Evolutionary conservation across 2,797 vertebrate species (phyloP).

Genomic region (Ptychobarbus kaznakovi): DNA sequence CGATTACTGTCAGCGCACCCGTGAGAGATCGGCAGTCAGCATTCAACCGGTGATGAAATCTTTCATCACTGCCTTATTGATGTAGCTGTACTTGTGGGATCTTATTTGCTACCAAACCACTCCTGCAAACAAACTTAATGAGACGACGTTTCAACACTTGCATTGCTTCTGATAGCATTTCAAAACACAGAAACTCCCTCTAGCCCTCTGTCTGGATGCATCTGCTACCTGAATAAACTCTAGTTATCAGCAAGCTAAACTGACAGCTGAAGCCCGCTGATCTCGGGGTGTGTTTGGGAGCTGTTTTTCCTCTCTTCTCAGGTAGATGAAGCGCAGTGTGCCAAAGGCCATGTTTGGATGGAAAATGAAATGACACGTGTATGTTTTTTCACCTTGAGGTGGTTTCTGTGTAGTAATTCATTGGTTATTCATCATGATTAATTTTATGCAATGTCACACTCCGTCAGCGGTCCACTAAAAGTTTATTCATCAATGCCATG

Average conservation of each 20-base stretch:
- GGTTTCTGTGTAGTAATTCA: conserved; percentile 7
- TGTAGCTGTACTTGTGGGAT: conserved; percentile 51
- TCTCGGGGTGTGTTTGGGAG: not conserved
- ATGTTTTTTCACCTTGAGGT: conserved; percentile 17
- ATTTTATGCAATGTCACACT: not conserved
- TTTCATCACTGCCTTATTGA: conserved; percentile 56
- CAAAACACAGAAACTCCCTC: conserved; percentile 43
- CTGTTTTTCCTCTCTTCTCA: conserved; percentile 20
- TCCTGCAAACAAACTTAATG: conserved; percentile 57
- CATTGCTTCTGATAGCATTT: conserved; percentile 53
- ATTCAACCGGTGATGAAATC: conserved; percentile 51
- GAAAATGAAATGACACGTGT: conserved; percentile 42
- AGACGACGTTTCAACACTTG: conserved; percentile 18
- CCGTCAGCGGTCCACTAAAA: conserved; percentile 7
- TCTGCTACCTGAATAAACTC: conserved; percentile 51
- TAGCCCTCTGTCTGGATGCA: conserved; percentile 36
- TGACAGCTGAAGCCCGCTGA: conserved; percentile 38
- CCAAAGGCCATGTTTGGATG: conserved; percentile 27
- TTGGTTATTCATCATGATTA: conserved; percentile 38
- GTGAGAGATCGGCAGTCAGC: conserved; percentile 37
- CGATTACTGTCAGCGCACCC: conserved; percentile 51
- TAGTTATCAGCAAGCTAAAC: conserved; percentile 47
- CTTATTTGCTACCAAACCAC: conserved; percentile 44
- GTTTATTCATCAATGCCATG: conserved; percentile 23
- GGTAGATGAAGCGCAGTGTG: conserved; percentile 26